A percentile compares a stretch with the other conserved stretches of the same genome.
phyloP scores from a whole-genome alignment of 1,140 invertebrate species.

The Macrobrachium rosenbergii region DNA sequence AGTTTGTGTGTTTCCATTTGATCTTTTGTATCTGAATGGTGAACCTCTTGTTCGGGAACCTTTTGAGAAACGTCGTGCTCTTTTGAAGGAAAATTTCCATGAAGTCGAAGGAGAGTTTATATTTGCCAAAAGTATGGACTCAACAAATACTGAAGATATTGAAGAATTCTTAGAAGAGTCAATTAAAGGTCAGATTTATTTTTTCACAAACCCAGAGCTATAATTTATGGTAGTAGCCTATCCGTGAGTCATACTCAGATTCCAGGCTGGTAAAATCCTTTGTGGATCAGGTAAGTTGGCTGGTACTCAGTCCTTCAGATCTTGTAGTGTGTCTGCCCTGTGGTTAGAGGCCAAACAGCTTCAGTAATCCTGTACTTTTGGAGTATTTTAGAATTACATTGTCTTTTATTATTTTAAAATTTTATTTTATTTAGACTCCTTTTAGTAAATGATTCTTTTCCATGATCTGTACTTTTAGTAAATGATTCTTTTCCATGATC shows the following conservation, averaged over 20 bases:
- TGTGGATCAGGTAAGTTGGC: too few relatives aligned
- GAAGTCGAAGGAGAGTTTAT: slow-evolving; percentile 87
- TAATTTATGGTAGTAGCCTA: not conserved
- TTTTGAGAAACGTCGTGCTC: slow-evolving; percentile 81
- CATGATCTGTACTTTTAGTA: not conserved
- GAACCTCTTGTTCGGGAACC: slow-evolving; percentile 85
- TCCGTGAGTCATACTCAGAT: too few relatives aligned
- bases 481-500: not conserved
- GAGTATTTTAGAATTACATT: too few relatives aligned
- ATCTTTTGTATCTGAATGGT: slow-evolving; percentile 95
- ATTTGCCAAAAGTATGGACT: slow-evolving; percentile 89
- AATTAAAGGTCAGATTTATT: slow-evolving; percentile 80
- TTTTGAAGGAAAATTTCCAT: slow-evolving; percentile 82
- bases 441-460: not conserved
- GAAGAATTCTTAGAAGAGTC: slow-evolving; percentile 95
- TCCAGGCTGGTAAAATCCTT: too few relatives aligned
- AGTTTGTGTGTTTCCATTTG: slow-evolving; percentile 98
- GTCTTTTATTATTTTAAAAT: not conserved
- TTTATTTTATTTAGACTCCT: not conserved
- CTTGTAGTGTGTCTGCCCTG: too few relatives aligned
- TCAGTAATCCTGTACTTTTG: too few relatives aligned
- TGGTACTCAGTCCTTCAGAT: too few relatives aligned
- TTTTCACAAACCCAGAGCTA: not conserved
- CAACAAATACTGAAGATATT: slow-evolving; percentile 91
- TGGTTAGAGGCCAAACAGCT: too few relatives aligned